Evolutionary conservation across 1,140 invertebrate genomes (phyloP).

Genomic region (Anagrus nilaparvatae): DNA sequence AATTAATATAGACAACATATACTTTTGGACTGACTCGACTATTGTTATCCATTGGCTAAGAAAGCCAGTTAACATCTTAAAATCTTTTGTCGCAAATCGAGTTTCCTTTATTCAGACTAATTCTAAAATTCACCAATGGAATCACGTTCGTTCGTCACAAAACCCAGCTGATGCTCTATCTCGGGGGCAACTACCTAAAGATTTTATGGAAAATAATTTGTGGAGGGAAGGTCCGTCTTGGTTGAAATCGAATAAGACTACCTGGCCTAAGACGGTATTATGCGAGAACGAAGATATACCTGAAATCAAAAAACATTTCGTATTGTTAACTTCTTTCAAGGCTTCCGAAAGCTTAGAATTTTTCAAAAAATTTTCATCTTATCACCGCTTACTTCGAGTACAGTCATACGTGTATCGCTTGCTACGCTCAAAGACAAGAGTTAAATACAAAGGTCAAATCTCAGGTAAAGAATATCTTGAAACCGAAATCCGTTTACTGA

Average conservation of each 20-base stretch:
- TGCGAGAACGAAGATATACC: conserved; percentile 12
- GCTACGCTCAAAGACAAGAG: neutral
- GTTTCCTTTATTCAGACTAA: neutral
- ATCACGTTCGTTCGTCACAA: neutral
- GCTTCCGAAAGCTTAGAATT: conserved; percentile 20
- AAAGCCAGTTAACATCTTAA: neutral
- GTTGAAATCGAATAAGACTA: neutral
- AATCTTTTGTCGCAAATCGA: conserved; percentile 2
- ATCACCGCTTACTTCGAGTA: conserved; percentile 1
- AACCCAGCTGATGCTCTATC: conserved; percentile 1
- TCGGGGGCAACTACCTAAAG: neutral
- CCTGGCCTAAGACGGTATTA: neutral
- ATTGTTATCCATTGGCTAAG: neutral
- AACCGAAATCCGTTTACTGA: neutral
- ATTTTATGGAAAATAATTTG: neutral
- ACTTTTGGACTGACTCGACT: neutral
- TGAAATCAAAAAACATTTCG: neutral
- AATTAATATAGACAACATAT: neutral
- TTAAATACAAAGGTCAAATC: neutral
- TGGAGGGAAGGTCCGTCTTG: neutral
- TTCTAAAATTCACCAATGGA: neutral
- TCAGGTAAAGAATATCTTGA: neutral
- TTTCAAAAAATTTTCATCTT: conserved; percentile 3
- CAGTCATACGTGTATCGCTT: conserved; percentile 4
- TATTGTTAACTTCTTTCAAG: neutral